Conservation (phyloP, 2,888 invertebrate genomes). For the Eupithecia tripunctaria region DNA sequence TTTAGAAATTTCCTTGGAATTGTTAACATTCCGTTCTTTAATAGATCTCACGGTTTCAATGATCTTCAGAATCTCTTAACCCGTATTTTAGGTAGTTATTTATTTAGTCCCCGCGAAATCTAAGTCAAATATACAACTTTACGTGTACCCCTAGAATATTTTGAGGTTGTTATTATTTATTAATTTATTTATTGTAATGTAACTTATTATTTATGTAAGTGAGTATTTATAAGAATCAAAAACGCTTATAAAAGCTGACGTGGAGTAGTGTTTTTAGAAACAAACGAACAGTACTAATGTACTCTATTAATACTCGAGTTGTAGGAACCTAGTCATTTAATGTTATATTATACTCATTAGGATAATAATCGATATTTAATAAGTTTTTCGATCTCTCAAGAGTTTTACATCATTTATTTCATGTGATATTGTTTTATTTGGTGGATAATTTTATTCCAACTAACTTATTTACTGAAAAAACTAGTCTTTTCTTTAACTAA, state of each 20-base stretch:
- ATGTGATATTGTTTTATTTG: conserved; percentile 19
- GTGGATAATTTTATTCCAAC: conserved; percentile 27
- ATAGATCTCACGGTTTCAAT: conserved; percentile 12
- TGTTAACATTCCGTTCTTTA: conserved; percentile 5
- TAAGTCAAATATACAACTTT: conserved; percentile 30
- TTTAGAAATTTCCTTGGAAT: conserved; percentile 3
- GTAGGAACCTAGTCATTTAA: conserved; percentile 16
- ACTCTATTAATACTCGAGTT: conserved; percentile 28
- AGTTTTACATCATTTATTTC: conserved; percentile 17
- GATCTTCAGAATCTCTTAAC: conserved; percentile 10
- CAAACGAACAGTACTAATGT: conserved; percentile 6
- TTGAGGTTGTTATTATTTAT: conserved; percentile 32
- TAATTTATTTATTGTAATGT: conserved; percentile 29
- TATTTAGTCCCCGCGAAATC: conserved; percentile 24
- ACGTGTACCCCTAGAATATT: conserved; percentile 20
- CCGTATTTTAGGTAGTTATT: conserved; percentile 7
- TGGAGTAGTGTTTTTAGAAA: conserved; percentile 23
- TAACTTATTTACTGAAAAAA: conserved; percentile 15
- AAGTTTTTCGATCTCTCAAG: conserved; percentile 21
- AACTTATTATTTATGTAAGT: conserved; percentile 9
- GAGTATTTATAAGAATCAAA: conserved; percentile 24
- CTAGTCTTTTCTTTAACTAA: conserved; percentile 14
- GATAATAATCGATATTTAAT: background rate
- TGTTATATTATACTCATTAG: background rate
- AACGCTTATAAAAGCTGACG: conserved; percentile 19